A percentile compares a stretch with the other conserved stretches of the same genome.
These are phyloP conservation scores for Yponomeuta sedellus DNA, from an alignment of 2,888 invertebrate genomes.

Conservation along the genomic window DNA sequence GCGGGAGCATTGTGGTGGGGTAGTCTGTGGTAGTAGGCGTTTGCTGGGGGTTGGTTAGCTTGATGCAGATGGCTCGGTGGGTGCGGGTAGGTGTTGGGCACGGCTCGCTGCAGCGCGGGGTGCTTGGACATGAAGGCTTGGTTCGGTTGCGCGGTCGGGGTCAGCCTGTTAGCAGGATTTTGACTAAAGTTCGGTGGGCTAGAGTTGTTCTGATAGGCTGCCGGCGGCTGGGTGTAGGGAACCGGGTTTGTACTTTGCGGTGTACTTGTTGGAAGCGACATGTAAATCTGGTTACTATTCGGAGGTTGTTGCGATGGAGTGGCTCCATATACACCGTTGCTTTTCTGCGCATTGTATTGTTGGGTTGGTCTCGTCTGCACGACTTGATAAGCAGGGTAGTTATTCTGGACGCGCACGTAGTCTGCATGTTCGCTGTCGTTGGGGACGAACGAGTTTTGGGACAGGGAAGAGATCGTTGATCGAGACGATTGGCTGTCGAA, in stretches of 20 bases:
- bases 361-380: constrained; percentile 54
- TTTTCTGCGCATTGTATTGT: constrained; percentile 54
- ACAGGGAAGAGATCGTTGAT: constrained; percentile 68
- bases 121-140: constrained; percentile 50
- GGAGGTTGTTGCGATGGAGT: constrained; percentile 38
- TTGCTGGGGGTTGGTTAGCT: constrained; percentile 53
- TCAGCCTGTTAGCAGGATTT: constrained; percentile 59
- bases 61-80: constrained; percentile 55
- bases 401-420: constrained; percentile 55
- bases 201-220: constrained; percentile 50
- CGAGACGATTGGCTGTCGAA: constrained; percentile 72
- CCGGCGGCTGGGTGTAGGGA: constrained; percentile 58
- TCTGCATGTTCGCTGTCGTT: constrained; percentile 53
- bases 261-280: constrained; percentile 46
- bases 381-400: constrained; percentile 55
- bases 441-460: constrained; percentile 56
- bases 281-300: constrained; percentile 56
- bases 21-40: constrained; percentile 62
- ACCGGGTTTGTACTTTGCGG: constrained; percentile 53
- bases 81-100: constrained; percentile 58
- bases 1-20: constrained; percentile 44
- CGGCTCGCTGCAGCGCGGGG: constrained; percentile 43
- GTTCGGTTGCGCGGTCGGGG: constrained; percentile 49
- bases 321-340: constrained; percentile 47
- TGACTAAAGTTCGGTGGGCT: constrained; percentile 66